A percentile compares a stretch with the other conserved stretches of the same genome.
Conservation (phyloP, 2,113 vertebrate genomes). For the Ictalurus furcatus region DNA sequence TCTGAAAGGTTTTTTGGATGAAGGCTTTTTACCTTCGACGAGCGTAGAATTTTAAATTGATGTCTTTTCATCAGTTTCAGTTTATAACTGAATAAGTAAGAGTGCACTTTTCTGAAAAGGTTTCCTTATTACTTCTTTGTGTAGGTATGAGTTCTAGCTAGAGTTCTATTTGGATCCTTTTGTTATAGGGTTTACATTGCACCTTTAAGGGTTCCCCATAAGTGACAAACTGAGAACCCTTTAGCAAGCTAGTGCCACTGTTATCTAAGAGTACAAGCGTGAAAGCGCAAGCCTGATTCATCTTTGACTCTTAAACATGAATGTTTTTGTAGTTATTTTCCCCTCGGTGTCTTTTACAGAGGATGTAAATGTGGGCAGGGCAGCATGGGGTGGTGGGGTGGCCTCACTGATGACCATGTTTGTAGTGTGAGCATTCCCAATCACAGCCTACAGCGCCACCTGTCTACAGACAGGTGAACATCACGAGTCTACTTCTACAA, state of each 20-base stretch:
- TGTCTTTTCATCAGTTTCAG: background rate
- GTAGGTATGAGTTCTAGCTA: background rate
- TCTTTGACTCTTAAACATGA: background rate
- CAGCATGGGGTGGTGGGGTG: constrained; percentile 23
- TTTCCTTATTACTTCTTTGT: background rate
- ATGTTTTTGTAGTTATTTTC: background rate
- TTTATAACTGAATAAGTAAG: background rate
- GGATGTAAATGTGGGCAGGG: background rate
- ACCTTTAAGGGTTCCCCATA: background rate
- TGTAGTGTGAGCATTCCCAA: constrained; percentile 48
- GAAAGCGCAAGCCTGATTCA: background rate
- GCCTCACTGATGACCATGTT: constrained; percentile 37
- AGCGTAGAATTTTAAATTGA: background rate
- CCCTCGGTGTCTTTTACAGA: background rate
- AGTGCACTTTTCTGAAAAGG: background rate
- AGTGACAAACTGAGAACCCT: background rate
- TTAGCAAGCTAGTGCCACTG: background rate
- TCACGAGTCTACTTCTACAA: constrained; percentile 56
- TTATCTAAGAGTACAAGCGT: background rate
- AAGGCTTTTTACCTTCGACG: background rate
- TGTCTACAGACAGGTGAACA: constrained; percentile 50
- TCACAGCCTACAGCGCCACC: constrained; percentile 55
- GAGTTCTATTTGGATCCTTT: background rate
- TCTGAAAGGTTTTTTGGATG: background rate
- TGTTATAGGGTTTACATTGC: background rate